Evolutionary conservation across 1,140 invertebrate genomes (phyloP), one percentile per base, ranked within the genome.

Genomic region (Lucilia cuprina): DNA sequence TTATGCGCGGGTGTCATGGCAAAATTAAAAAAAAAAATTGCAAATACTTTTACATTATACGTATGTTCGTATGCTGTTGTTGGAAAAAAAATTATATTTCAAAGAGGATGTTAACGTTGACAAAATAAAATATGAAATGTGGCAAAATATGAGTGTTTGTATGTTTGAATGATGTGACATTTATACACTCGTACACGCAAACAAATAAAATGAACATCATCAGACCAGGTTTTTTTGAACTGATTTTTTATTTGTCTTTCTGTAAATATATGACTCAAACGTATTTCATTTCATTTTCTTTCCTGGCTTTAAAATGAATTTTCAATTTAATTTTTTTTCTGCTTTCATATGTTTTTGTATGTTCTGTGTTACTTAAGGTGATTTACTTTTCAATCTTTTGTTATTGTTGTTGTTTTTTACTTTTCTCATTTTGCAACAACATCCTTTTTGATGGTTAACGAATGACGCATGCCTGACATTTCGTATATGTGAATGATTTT

Each of bases 291-390:
- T 25, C 77, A 80, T 80, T 47, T 78, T 80, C 77, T 49, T 80
- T 80, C 47, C 25, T 80, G 77, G 34, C 77, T 80, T 80, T 80
- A 80, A 80, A 80, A 19, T 80, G 41, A 80, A 80, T 49, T 80
- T 77, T 80, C 41, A 80, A 80, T 80, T 80, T 49, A 80, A 49
- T 80, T 80, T 80, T 21, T 8, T 80, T 80, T 80, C 25, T 30
- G 25, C 25, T 30, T 30, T 30, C 25, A 30, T 35, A 2, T 30
- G 47, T 17, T 60, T 60, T 14, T 17, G 4, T 60, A 17, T 17
- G 14, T 19, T 7, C 21, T 80, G 9, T 80, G 77, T 80, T 80
- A 80, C 77, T 80, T 50, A 50, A 80, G 77, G 77, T 80, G 77
- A 80, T 80, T 80, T 80, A 80, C 77, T 80, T 78, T 78, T 47